Base-by-base conservation (phyloP, 2,888 invertebrate species). In the Tricholauxania praeusta region DNA sequence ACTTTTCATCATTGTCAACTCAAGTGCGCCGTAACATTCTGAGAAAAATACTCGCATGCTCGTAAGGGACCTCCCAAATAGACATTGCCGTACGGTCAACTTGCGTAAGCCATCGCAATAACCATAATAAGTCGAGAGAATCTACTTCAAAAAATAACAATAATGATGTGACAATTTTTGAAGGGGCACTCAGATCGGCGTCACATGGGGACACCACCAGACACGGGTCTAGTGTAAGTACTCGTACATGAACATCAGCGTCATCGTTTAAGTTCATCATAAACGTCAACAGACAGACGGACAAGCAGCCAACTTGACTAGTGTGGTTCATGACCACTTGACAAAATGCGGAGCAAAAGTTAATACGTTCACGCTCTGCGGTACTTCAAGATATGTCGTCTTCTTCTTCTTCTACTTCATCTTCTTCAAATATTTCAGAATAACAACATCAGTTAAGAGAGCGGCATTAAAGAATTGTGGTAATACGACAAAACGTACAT, bases 241-340 rank as follows among this genome's bases (percentile, higher is more conserved):
- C 39, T 39, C 39, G 39, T 39, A 39, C 39, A 39, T 39, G 39
- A 39, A 39, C 39, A 39, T 39, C 39, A 39, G 39, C 39, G 39
- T 39, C 39, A 39, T 39, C 39, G 39, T 39, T 39, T 39, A 39
- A 39, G 39, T 39, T 63, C 63, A 63, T 47, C 48, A 63, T 19
- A 39, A 63, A 39, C 63, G 47, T 63, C 53, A 53, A 53, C 51
- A 55, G 52, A 28, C 17, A 22, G 53, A n/a, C 67, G 55, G 55
- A n/a, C 68, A 72, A 60, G 67, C 19, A 72, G 72, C 75, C 77
- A 75, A 72, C 76, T 76, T 75, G 75, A 75, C 76, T 76, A 74
- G 71, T 71, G 70, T 66, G 75, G 73, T 72, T 77, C 75, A 75
- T 76, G 74, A 67, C 77, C 77, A 77, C 77, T 77, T 78, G 76